These are phyloP conservation scores for Drosophila kurseongensis DNA, from an alignment of 1,140 invertebrate species.

Conservation along the genomic window DNA sequence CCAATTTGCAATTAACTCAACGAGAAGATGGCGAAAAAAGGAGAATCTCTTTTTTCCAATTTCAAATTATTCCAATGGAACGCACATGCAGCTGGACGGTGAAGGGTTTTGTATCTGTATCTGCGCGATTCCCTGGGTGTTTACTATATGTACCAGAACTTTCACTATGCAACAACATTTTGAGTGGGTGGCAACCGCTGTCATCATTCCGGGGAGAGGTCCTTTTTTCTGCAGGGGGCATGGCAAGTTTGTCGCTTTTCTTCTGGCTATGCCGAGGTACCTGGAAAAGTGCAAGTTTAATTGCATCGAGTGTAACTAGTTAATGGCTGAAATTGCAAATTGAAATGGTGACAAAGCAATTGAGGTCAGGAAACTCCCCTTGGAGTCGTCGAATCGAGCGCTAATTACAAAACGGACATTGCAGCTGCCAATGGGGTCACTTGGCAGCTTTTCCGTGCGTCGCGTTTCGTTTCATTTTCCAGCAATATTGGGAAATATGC, in stretches of 20 bases:
- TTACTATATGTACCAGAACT: conserved; percentile 30
- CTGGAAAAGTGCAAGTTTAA: conserved; percentile 79
- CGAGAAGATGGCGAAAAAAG: conserved; percentile 67
- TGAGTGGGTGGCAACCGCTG: conserved; percentile 47
- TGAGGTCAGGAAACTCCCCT: conserved; percentile 76
- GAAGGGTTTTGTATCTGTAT: conserved; percentile 29
- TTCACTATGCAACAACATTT: conserved; percentile 57
- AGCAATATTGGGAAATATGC: conserved; percentile 50
- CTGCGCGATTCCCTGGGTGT: conserved; percentile 2
- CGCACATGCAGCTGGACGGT: conserved; percentile 63
- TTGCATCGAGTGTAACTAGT: conserved; percentile 81
- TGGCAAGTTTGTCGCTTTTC: conserved; percentile 46
- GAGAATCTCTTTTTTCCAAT: conserved; percentile 57
- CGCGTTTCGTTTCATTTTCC: conserved; percentile 12
- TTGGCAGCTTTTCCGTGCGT: conserved; percentile 56
- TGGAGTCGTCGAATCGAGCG: conserved; percentile 47
- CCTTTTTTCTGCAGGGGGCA: not conserved
- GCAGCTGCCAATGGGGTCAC: conserved; percentile 73
- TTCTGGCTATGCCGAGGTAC: conserved; percentile 39
- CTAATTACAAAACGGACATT: conserved; percentile 77
- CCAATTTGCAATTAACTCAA: conserved; percentile 84
- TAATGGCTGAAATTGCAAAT: conserved; percentile 82
- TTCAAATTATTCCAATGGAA: conserved; percentile 82
- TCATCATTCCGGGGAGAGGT: conserved; percentile 24
- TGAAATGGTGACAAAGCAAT: conserved; percentile 83